Conservation (phyloP, 2,113 vertebrate species). For the Perognathus longimembris region DNA sequence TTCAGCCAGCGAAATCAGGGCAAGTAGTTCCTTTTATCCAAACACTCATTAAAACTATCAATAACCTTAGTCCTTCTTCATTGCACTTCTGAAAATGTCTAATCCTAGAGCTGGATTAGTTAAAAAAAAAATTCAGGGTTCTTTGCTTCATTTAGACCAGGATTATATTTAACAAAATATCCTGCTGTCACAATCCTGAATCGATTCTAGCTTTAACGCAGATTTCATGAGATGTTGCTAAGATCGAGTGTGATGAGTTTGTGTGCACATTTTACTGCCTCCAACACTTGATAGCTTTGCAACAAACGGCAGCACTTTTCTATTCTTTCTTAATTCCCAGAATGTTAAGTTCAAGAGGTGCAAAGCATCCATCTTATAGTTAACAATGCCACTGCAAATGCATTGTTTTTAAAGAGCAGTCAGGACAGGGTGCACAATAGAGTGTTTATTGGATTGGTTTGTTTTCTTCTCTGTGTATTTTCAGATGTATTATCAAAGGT, state of each 20-base stretch:
- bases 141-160: too few species aligned
- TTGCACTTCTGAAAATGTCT: neutral
- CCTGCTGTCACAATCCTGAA: neutral
- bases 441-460: neutral
- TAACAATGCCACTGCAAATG: neutral
- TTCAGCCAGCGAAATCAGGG: neutral
- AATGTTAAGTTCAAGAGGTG: neutral
- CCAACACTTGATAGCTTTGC: neutral
- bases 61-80: neutral
- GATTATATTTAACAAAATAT: neutral
- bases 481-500: neutral
- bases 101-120: neutral
- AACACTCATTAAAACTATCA: neutral
- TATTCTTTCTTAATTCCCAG: neutral
- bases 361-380: accelerated
- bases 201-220: neutral
- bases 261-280: neutral
- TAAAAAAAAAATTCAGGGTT: neutral
- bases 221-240: neutral
- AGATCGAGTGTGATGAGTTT: neutral
- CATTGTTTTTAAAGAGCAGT: neutral
- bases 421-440: neutral
- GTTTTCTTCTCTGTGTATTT: neutral
- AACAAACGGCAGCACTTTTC: neutral
- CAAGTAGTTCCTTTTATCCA: neutral